A percentile compares a stretch with the other conserved stretches of the same genome.
phyloP scores from a whole-genome alignment of 2,113 vertebrate genomes.

The Pyrgilauda ruficollis region DNA sequence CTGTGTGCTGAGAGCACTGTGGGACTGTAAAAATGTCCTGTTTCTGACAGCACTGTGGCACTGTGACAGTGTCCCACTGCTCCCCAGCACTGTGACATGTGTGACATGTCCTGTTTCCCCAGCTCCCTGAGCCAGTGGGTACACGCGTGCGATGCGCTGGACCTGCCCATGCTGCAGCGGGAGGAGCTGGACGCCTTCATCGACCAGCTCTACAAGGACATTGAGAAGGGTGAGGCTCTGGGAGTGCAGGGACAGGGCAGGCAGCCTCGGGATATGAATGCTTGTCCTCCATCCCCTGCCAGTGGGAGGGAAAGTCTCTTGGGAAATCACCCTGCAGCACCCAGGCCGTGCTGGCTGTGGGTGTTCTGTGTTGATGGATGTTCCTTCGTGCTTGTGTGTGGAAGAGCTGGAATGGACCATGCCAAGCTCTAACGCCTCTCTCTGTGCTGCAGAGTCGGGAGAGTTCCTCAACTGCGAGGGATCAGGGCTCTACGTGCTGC shows the following conservation, averaged over 20 bases:
- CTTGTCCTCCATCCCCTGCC: not conserved
- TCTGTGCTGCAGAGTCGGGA: constrained; percentile 83
- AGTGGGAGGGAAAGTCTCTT: not conserved
- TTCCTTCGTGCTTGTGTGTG: rapidly evolving
- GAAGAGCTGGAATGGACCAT: rapidly evolving
- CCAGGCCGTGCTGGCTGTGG: not conserved
- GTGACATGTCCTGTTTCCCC: not conserved
- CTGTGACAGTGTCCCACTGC: not conserved
- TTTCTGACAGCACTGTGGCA: not conserved
- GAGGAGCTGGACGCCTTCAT: constrained; percentile 93
- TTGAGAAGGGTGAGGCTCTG: constrained; percentile 86
- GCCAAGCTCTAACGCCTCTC: not conserved
- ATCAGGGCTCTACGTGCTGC: constrained; percentile 94
- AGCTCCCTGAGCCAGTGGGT: constrained; percentile 96
- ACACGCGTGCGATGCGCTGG: constrained; percentile 89
- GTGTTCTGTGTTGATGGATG: rapidly evolving
- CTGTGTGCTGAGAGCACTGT: rapidly evolving
- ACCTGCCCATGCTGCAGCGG: constrained; percentile 85
- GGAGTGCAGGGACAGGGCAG: not conserved
- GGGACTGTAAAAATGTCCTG: not conserved
- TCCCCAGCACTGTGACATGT: not conserved
- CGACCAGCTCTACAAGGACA: constrained; percentile 97
- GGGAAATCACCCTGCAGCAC: not conserved
- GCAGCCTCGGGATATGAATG: not conserved
- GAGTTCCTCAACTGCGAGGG: constrained; percentile 99